Percentiles rank a stretch among this genome's conserved stretches.
Conservation (phyloP, 2,888 invertebrate genomes). For the Pimpla rufipes region DNA sequence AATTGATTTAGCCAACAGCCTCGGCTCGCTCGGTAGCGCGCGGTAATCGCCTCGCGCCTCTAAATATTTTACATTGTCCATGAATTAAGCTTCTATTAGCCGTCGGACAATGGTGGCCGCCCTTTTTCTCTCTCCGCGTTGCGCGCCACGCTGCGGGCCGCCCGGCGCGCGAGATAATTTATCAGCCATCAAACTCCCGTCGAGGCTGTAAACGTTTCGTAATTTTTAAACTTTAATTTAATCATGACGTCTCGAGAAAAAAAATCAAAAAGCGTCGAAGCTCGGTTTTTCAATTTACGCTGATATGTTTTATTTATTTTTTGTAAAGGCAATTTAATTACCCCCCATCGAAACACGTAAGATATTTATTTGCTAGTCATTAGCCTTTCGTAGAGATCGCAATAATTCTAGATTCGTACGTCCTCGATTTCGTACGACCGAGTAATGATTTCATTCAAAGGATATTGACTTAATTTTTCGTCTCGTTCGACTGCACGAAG, state of each 20-base stretch:
- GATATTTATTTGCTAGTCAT: not conserved
- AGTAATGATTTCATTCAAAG: conserved; percentile 37
- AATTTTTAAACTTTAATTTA: conserved; percentile 16
- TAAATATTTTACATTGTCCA: conserved; percentile 83
- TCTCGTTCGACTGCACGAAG: not conserved
- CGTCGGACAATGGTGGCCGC: conserved; percentile 79
- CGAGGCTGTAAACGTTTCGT: conserved; percentile 13
- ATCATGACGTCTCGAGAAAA: not conserved
- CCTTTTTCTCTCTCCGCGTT: conserved; percentile 72
- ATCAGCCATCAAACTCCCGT: conserved; percentile 52
- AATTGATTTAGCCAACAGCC: conserved; percentile 82
- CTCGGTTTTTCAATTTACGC: not conserved
- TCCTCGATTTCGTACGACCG: conserved; percentile 17
- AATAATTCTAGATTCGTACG: not conserved
- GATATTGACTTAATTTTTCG: conserved; percentile 37
- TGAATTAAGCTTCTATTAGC: conserved; percentile 84
- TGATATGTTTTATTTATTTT: too few relatives aligned
- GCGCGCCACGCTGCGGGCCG: conserved; percentile 35
- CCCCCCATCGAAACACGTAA: too few relatives aligned
- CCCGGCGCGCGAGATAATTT: conserved; percentile 51
- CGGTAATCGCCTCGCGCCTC: conserved; percentile 73
- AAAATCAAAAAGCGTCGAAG: not conserved
- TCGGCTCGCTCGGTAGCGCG: conserved; percentile 74
- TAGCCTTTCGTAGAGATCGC: not conserved
- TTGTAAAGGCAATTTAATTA: too few relatives aligned